Percentiles rank a stretch among this genome's conserved stretches.
phyloP scores from a whole-genome alignment of 2,797 vertebrate species.

The Paratrypauchen microcephalus region DNA sequence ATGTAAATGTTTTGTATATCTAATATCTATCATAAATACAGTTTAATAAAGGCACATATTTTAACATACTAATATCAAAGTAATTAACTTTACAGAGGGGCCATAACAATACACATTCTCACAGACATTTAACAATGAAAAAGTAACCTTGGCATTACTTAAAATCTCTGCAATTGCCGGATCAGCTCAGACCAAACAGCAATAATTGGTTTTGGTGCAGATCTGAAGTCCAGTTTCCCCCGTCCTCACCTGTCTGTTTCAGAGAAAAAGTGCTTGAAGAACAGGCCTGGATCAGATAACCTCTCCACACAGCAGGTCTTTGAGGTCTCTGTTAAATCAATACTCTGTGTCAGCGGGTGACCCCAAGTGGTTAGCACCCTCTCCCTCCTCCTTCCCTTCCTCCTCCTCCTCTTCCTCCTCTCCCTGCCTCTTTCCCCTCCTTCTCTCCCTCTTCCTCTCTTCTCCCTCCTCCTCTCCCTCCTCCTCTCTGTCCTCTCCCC shows the following conservation, averaged over 20 bases:
- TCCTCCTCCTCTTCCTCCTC: no score
- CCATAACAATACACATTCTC: background rate
- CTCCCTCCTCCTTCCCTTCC: no score
- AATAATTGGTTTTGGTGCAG: conserved; percentile 3
- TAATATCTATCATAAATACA: no score
- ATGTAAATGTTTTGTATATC: no score
- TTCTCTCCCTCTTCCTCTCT: no score
- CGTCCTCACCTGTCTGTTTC: background rate
- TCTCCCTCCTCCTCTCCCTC: no score
- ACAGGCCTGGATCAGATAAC: background rate
- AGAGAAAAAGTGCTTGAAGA: background rate
- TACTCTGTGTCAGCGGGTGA: background rate
- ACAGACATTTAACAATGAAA: background rate
- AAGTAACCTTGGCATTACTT: background rate
- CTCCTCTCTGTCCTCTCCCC: no score
- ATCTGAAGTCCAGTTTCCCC: conserved; percentile 1
- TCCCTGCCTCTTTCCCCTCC: background rate
- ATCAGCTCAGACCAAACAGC: background rate
- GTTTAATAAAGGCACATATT: no score
- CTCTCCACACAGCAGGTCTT: conserved; percentile 5
- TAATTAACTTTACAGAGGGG: no score
- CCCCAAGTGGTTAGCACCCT: background rate
- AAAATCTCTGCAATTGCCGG: background rate
- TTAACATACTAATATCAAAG: no score
- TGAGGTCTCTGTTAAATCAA: background rate